Percentiles rank a stretch among this genome's conserved stretches.
Conservation (phyloP, 2,888 invertebrate genomes). For the Platycheirus rosarum region DNA sequence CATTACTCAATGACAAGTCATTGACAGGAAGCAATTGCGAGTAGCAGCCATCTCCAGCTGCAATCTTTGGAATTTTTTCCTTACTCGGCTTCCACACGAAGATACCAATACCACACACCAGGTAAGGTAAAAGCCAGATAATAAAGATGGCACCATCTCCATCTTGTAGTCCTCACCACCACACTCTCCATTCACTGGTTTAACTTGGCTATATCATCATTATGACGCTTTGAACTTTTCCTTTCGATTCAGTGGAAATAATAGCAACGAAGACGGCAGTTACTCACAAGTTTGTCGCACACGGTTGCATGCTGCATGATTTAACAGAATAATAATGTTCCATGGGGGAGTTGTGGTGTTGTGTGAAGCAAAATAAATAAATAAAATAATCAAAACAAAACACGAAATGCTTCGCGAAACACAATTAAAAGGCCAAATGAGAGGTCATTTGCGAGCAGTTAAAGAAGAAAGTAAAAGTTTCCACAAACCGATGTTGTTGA, state of each 20-base stretch:
- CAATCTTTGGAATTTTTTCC: slow-evolving; percentile 49
- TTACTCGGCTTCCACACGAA: slow-evolving; percentile 33
- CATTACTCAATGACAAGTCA: slow-evolving; percentile 73
- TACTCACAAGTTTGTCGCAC: slow-evolving; percentile 35
- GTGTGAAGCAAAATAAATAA: slow-evolving; percentile 36
- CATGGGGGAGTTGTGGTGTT: slow-evolving; percentile 36
- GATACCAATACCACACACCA: slow-evolving; percentile 41
- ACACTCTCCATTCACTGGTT: slow-evolving; percentile 12
- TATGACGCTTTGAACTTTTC: slow-evolving; percentile 68
- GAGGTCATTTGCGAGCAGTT: slow-evolving; percentile 44
- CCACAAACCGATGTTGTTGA: not conserved
- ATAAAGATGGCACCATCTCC: slow-evolving; percentile 61
- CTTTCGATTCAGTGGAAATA: slow-evolving; percentile 52
- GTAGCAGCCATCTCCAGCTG: slow-evolving; percentile 48
- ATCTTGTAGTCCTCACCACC: slow-evolving; percentile 17
- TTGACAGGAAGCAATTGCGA: slow-evolving; percentile 66
- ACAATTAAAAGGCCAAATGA: slow-evolving; percentile 54
- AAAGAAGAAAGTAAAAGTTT: slow-evolving; percentile 64
- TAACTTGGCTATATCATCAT: slow-evolving; percentile 46
- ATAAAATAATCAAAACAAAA: slow-evolving; percentile 47
- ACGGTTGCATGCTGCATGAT: slow-evolving; percentile 57
- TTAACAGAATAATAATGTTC: slow-evolving; percentile 9
- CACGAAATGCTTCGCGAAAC: slow-evolving; percentile 48
- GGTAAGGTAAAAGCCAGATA: slow-evolving; percentile 59
- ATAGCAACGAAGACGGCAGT: slow-evolving; percentile 7